Percentiles rank a stretch among this genome's conserved stretches.
These are phyloP conservation scores for Apogon hyalosoma DNA, from an alignment of 2,797 vertebrate species.

Conservation along the genomic window DNA sequence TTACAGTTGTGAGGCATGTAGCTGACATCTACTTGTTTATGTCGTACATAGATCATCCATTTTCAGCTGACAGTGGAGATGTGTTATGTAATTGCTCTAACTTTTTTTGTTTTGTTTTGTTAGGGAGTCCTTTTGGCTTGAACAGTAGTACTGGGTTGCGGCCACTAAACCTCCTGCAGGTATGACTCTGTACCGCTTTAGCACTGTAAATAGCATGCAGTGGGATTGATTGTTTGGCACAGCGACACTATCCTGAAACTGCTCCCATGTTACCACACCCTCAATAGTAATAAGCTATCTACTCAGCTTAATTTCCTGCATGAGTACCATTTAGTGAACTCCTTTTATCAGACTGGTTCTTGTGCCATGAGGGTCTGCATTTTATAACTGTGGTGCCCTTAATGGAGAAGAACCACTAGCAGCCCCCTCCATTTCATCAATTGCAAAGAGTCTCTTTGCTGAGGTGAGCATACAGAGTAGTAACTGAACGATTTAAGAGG, in stretches of 20 bases:
- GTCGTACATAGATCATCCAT: too few species aligned
- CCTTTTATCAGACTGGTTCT: not conserved
- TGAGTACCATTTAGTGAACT: not conserved
- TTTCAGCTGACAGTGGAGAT: not conserved
- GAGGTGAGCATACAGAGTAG: not conserved
- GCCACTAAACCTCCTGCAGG: conserved; percentile 96
- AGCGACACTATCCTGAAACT: conserved; percentile 10
- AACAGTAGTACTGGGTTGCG: conserved; percentile 92
- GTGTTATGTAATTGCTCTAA: not conserved
- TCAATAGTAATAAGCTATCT: not conserved
- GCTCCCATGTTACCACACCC: conserved; percentile 16
- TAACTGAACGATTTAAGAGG: conserved; percentile 11
- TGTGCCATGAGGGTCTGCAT: conserved; percentile 1
- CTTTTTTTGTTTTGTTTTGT: conserved; percentile 39
- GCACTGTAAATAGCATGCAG: conserved; percentile 36
- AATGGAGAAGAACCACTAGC: not conserved
- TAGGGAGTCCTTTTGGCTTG: conserved; percentile 91
- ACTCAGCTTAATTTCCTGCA: conserved; percentile 27
- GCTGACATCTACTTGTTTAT: too few species aligned
- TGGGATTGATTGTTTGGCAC: conserved; percentile 22
- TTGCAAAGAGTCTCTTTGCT: conserved; percentile 28
- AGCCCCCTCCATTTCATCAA: not conserved
- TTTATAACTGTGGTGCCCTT: conserved; percentile 1
- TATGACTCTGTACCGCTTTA: conserved; percentile 68
- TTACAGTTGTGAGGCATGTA: too few species aligned